These are phyloP conservation scores for Armadillidium nasatum DNA, from an alignment of 1,140 invertebrate genomes.

Conservation along the genomic window DNA sequence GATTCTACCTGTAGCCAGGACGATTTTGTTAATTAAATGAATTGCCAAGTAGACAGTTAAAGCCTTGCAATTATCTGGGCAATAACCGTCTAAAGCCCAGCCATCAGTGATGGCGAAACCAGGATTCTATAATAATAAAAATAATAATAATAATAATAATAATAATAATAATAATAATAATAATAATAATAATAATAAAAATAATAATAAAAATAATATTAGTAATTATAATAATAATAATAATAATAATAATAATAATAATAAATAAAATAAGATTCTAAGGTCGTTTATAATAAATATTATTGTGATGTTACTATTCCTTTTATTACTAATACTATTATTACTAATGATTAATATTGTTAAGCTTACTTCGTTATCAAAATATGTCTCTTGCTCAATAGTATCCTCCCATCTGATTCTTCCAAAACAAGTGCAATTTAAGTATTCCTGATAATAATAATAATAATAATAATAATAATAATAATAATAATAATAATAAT, in stretches of 20 bases:
- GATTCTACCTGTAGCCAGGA: conserved; percentile 34
- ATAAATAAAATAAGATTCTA: too few relatives aligned
- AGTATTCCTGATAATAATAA: background rate
- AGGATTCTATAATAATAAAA: too few relatives aligned
- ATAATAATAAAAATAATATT: too few relatives aligned
- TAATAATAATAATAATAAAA: too few relatives aligned
- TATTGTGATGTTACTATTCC: too few relatives aligned
- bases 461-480: background rate
- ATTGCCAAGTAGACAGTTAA: conserved; percentile 37
- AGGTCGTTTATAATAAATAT: too few relatives aligned
- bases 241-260: too few relatives aligned
- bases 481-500: background rate
- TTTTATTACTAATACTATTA: too few relatives aligned
- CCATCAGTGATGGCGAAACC: background rate
- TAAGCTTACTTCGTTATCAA: background rate
- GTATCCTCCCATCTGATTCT: background rate
- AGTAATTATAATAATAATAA: too few relatives aligned
- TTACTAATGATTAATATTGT: too few relatives aligned
- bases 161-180: too few relatives aligned
- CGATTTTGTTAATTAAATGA: conserved; percentile 34
- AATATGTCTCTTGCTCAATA: background rate
- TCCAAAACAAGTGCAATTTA: background rate
- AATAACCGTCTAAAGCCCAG: conserved; percentile 30
- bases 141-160: too few relatives aligned
- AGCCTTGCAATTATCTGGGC: conserved; percentile 30